Base-by-base conservation (phyloP, 1,140 invertebrate species). In the Mizuhopecten yessoensis region DNA sequence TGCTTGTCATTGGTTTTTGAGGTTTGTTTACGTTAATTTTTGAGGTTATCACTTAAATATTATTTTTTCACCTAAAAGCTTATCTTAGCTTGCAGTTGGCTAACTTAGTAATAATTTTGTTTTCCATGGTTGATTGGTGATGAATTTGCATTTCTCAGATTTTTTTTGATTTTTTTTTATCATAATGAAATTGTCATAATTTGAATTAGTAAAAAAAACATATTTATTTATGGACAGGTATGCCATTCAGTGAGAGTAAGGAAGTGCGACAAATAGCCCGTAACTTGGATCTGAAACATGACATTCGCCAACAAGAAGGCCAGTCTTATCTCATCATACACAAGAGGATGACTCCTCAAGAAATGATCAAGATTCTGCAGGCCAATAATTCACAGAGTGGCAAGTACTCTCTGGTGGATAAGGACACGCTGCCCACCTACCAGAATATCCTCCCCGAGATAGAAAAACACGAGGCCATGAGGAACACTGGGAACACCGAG, bases 291-390 rank as follows among this genome's bases (percentile, higher is more conserved):
- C 90, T 94, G 10, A 89, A 90, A 34, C 92, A 90, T 33, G 93
- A 93, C 89, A 92, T 90, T 0, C 87, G 93, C 17, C 94, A 95
- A 49, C 45, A 90, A 33, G 89, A 93, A 23, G 94, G 93, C 1
- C 49, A 94, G 34, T 87, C 92, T 0, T 94, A 94, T 90, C 17
- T 93, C 10, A 87, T 93, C 0, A 92, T 95, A 13, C 93, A 93
- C 49, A 93, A 91, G 33, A 93, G 89, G 49, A 89, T 91, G 36
- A 90, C 86, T 15, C 93, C 92, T 34, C 88, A 93, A 34, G 91
- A 94, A 75, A 93, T 94, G 86, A 92, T 91, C 0, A 57, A 89
- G 36, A 34, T 88, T 33, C 34, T 94, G 3, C 92, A 89, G 86
- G 34, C 29, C 5, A 39, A 90, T 17, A 36, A 34, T 11, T 91